Evolutionary conservation across 2,888 invertebrate species (phyloP).

Genomic region (Chelonus formosanus): DNA sequence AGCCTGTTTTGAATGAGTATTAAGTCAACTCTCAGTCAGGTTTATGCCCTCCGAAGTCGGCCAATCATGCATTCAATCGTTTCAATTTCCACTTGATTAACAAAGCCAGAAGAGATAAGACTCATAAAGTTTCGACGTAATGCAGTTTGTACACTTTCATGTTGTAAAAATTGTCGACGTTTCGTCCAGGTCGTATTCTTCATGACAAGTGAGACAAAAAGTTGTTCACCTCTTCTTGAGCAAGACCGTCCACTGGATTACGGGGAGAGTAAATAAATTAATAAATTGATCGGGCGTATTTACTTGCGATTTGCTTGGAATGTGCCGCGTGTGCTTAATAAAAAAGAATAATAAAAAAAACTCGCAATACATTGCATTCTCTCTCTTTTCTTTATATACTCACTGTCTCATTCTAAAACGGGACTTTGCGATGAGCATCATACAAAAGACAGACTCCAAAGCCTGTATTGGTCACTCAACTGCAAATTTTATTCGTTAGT

Average conservation of each 20-base stretch:
- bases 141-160: too few species aligned
- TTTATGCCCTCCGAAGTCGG: too few species aligned
- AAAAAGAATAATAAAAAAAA: constrained; percentile 28
- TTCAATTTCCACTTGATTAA: too few species aligned
- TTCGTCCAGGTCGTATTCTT: constrained; percentile 14
- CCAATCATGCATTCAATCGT: too few species aligned
- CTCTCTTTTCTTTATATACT: constrained; percentile 21
- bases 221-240: constrained; percentile 39
- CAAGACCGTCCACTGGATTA: constrained; percentile 24
- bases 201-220: constrained; percentile 35
- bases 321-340: constrained; percentile 32
- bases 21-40: too few species aligned
- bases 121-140: too few species aligned
- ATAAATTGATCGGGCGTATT: constrained; percentile 45
- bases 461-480: constrained; percentile 12
- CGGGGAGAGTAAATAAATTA: constrained; percentile 48
- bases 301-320: constrained; percentile 30
- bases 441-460: neutral
- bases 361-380: constrained; percentile 22
- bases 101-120: too few species aligned
- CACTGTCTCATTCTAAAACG: constrained; percentile 7
- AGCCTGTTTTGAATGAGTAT: too few species aligned
- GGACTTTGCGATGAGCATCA: constrained; percentile 20
- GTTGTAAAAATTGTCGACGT: too few species aligned
- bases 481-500: constrained; percentile 16